A percentile compares a stretch with the other conserved stretches of the same genome.
Conservation (phyloP, 2,113 vertebrate species). For the Hippocampus guttulatus region DNA sequence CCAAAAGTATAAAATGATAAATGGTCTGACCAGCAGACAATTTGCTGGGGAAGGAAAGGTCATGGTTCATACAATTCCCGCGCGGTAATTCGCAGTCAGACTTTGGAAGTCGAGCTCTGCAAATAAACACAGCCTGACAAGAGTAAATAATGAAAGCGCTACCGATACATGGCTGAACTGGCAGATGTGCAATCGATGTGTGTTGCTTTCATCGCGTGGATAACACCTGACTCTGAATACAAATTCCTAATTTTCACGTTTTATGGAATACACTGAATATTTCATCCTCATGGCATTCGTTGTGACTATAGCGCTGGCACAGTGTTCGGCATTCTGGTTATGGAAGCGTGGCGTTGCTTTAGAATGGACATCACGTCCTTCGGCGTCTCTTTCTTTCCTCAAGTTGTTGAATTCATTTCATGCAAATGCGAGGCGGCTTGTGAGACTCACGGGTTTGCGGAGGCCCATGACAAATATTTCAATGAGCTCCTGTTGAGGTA, state of each 20-base stretch:
- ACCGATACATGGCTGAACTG: background rate
- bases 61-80: background rate
- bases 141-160: background rate
- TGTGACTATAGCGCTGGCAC: background rate
- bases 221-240: too few relatives aligned
- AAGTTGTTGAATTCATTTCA: background rate
- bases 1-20: conserved; percentile 3
- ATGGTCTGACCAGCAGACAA: background rate
- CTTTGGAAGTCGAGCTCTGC: background rate
- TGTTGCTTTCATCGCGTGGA: background rate
- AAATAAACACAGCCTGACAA: background rate
- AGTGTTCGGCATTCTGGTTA: too few relatives aligned
- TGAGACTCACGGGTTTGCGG: background rate
- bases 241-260: too few relatives aligned
- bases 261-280: too few relatives aligned
- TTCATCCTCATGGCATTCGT: too few relatives aligned
- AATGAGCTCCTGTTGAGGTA: too few relatives aligned
- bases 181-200: background rate
- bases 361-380: too few relatives aligned
- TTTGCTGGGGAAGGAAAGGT: background rate
- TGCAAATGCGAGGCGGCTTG: background rate
- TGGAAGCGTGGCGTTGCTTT: too few relatives aligned
- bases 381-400: background rate
- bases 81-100: background rate
- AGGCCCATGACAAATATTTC: background rate